Percentiles rank a stretch among this genome's conserved stretches.
Conservation (phyloP, 2,797 vertebrate genomes). For the Mus minutoides region DNA sequence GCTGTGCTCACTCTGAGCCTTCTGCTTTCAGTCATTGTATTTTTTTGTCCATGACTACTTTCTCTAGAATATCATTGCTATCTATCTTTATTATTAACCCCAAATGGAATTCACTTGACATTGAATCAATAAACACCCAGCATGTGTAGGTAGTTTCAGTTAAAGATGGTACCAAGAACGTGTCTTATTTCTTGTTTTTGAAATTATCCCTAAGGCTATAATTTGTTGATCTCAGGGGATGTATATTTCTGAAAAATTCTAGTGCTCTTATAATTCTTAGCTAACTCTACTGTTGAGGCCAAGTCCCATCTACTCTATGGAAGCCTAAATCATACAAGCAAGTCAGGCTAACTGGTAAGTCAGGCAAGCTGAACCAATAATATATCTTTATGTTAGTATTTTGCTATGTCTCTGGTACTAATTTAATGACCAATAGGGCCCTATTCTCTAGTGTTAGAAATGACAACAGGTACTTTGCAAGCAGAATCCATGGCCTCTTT, state of each 20-base stretch:
- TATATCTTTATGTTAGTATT: not conserved
- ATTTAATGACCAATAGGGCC: not conserved
- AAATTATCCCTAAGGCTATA: not conserved
- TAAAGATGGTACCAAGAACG: not conserved
- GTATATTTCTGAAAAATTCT: not conserved
- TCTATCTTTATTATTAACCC: not conserved
- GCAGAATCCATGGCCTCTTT: not conserved
- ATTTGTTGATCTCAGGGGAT: not conserved
- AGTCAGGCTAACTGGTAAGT: constrained; percentile 36
- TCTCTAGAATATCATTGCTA: not conserved
- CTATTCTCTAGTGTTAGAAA: not conserved
- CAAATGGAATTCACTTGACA: constrained; percentile 2
- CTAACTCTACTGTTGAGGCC: not conserved
- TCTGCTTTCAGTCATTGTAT: not conserved
- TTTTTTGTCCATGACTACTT: not conserved
- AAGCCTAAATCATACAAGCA: constrained; percentile 2
- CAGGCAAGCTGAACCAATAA: not conserved
- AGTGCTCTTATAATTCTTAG: not conserved
- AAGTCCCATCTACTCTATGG: not conserved
- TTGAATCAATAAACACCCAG: not conserved
- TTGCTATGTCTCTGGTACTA: not conserved
- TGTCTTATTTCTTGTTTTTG: not conserved
- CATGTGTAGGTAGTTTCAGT: not conserved
- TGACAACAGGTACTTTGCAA: not conserved
- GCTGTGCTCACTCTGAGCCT: not conserved